Conservation (phyloP, 2,888 invertebrate species). For the Erpobdella octoculata region DNA sequence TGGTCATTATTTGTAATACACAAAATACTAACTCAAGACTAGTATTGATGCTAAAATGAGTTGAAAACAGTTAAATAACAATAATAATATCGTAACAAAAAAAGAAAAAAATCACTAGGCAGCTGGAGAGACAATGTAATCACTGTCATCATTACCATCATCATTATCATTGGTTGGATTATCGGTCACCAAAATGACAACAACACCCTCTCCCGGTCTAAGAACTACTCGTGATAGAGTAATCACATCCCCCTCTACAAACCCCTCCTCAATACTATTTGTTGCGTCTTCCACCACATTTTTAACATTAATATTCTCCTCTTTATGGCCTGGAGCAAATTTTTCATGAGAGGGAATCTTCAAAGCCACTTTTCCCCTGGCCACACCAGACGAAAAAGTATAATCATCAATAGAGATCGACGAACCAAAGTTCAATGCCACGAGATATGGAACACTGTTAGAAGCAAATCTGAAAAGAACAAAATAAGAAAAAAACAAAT, state of each 20-base stretch:
- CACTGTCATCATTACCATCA: neutral
- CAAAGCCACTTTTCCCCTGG: constrained; percentile 31
- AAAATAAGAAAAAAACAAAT: no score
- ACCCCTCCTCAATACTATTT: neutral
- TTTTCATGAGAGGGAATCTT: constrained; percentile 33
- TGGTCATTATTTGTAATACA: no score
- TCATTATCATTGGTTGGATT: neutral
- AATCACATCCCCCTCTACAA: constrained; percentile 29
- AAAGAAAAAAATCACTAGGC: no score
- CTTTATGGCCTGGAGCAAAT: neutral
- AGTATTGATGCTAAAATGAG: no score
- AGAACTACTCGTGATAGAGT: constrained; percentile 38
- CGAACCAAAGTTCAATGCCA: constrained; percentile 45
- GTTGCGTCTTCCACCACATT: neutral
- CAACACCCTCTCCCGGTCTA: constrained; percentile 43
- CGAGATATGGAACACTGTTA: constrained; percentile 39
- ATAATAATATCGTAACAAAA: no score
- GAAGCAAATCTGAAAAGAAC: constrained; percentile 29
- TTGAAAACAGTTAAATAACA: no score
- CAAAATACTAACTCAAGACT: no score
- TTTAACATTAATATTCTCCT: no score
- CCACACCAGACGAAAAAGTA: constrained; percentile 32
- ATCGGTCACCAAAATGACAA: constrained; percentile 38
- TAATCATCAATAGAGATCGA: constrained; percentile 39
- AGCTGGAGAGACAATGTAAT: no score